A percentile compares a stretch with the other conserved stretches of the same genome.
These are phyloP conservation scores for Fregata magnificens DNA, from an alignment of 2,113 vertebrate genomes.

Conservation along the genomic window DNA sequence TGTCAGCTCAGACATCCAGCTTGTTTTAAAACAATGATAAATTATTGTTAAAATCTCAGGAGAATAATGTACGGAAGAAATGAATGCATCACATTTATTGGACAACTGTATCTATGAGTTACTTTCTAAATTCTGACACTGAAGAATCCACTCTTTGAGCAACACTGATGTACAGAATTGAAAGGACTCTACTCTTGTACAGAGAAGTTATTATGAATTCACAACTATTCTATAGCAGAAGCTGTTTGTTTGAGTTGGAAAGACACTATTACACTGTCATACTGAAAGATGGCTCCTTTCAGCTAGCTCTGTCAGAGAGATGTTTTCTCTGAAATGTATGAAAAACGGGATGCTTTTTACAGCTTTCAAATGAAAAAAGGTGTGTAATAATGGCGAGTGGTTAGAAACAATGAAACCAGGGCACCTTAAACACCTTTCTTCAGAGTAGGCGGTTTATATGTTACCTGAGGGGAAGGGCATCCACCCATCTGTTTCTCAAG, in stretches of 20 bases:
- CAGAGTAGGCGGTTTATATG: not conserved
- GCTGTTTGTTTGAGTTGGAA: conserved; percentile 41
- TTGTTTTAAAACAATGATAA: not conserved
- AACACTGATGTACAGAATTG: not conserved
- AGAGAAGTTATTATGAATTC: conserved; percentile 13
- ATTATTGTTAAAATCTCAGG: not conserved
- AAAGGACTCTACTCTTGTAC: not conserved
- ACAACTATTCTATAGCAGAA: not conserved
- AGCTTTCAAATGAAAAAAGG: conserved; percentile 22
- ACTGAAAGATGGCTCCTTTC: conserved; percentile 44
- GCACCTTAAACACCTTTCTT: conserved; percentile 25
- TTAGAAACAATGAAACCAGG: conserved; percentile 29
- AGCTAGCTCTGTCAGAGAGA: not conserved
- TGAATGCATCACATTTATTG: not conserved
- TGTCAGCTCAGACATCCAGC: not conserved
- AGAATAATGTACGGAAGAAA: not conserved
- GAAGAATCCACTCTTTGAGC: not conserved
- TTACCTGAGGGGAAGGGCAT: conserved; percentile 33
- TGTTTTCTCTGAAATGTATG: conserved; percentile 8
- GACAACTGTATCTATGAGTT: not conserved
- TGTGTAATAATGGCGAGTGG: not conserved
- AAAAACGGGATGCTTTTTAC: conserved; percentile 10
- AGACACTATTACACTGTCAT: conserved; percentile 31
- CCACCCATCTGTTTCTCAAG: not conserved
- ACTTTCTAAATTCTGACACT: not conserved